A percentile compares a stretch with the other conserved stretches of the same genome.
Conservation (phyloP, 2,113 vertebrate genomes). For the Pelvicachromis taeniatus region DNA sequence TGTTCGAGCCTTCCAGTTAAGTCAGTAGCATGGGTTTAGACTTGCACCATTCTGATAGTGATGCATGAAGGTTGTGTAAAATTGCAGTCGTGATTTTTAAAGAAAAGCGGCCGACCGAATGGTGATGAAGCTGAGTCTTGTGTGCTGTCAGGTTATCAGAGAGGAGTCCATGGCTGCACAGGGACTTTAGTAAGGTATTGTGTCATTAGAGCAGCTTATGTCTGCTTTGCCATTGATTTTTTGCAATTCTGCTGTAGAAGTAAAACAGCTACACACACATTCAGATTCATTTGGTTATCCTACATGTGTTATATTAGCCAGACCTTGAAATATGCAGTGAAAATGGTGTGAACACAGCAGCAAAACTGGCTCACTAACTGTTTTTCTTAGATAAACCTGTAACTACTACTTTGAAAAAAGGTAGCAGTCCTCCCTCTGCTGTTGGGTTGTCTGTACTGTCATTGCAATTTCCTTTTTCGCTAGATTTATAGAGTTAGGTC, state of each 20-base stretch:
- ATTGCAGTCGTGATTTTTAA: neutral
- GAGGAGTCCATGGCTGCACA: neutral
- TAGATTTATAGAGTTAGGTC: neutral
- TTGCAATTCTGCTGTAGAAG: neutral
- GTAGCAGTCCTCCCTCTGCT: conserved; percentile 23
- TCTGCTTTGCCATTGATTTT: neutral
- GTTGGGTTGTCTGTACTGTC: conserved; percentile 9
- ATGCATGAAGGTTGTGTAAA: neutral
- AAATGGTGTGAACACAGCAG: neutral
- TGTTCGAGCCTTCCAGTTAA: neutral
- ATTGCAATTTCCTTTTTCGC: conserved; percentile 1
- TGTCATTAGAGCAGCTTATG: neutral
- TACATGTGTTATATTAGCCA: neutral
- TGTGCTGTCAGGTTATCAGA: neutral
- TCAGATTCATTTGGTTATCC: neutral
- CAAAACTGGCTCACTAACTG: neutral
- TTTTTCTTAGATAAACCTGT: neutral
- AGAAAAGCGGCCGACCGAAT: neutral
- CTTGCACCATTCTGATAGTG: neutral
- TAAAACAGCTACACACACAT: neutral
- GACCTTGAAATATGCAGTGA: conserved; percentile 13
- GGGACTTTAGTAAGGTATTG: neutral
- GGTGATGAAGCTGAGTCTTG: neutral
- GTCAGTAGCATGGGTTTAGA: neutral
- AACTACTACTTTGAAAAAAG: neutral